Base-by-base conservation (phyloP, 1,140 invertebrate species). In the Pissodes strobi region DNA sequence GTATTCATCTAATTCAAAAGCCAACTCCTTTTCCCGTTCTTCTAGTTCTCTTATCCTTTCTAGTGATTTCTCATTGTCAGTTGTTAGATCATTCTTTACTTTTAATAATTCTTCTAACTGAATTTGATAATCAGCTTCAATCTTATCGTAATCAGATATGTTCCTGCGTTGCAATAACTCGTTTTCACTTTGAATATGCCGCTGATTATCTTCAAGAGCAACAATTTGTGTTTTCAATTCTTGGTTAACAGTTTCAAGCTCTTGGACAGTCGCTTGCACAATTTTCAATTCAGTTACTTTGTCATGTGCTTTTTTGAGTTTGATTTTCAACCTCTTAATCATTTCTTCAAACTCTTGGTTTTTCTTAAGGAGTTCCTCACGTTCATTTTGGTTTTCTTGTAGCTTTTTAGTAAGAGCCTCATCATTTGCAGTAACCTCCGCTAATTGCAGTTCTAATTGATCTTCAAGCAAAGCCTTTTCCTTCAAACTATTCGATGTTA, bases 41-140 rank as follows among this genome's bases (percentile, higher is more conserved):
- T 64, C n/a, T 0, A 79, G 48, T 3, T 73, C 69, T 39, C 82
- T 79, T 5, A 77, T 80, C 72, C 86, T 82, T 67, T 80, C 79
- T 21, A 82, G 76, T 27, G 84, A 69, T 30, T 82, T 81, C 69
- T 77, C 73, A 55, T 70, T 69, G 69, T 72, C 74, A 76, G 86
- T 77, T 72, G 70, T 48, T 1, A 82, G 38, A 2, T 76, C 70
- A 34, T 83, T 81, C 10, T 74, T 83, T 71, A 86, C 83, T 57
- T 76, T 78, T 34, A 83, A 78, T 23, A 83, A 72, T 30, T 81
- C 79, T 68, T 85, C 80, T 55, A 87, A 80, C 74, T 88, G 86
- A n/a, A 75, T 78, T 64, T 83, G 85, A 56, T 86, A 80, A 69
- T 87, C 84, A 22, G 76, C 73, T 71, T 87, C 85, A 39, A 85